Percentiles rank a stretch among this genome's conserved stretches.
These are phyloP conservation scores for Apus apus DNA, from an alignment of 2,113 vertebrate genomes.

Conservation along the genomic window DNA sequence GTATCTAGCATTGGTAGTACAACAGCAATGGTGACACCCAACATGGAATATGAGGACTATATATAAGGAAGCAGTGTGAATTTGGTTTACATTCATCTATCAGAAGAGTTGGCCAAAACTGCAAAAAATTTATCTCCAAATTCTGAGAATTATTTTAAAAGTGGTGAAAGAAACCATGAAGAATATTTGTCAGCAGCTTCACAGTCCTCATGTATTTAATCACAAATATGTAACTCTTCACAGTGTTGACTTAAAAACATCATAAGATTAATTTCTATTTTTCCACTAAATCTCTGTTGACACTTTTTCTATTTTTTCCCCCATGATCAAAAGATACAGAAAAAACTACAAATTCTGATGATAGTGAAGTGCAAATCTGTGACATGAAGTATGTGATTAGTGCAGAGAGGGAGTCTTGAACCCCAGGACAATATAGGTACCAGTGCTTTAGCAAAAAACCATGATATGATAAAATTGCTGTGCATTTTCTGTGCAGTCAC, in stretches of 20 bases:
- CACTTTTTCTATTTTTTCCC: neutral
- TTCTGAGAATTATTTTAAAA: neutral
- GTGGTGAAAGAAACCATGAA: neutral
- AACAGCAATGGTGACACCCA: neutral
- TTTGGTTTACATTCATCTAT: neutral
- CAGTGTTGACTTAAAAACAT: neutral
- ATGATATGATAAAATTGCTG: neutral
- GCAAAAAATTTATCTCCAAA: neutral
- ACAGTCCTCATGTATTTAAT: neutral
- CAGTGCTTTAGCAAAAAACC: neutral
- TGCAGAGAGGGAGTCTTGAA: neutral
- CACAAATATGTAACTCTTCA: neutral
- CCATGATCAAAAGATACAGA: neutral
- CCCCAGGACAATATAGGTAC: neutral
- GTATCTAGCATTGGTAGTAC: neutral
- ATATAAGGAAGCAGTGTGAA: neutral
- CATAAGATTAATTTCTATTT: neutral
- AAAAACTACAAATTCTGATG: neutral
- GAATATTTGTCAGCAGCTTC: neutral
- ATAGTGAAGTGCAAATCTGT: neutral
- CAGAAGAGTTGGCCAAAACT: neutral
- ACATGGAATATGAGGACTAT: neutral
- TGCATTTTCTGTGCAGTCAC: neutral
- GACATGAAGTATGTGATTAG: neutral
- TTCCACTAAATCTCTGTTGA: neutral